Base-by-base conservation (phyloP, 64 coral and sea anemone genomes). In the Stichodactyla mertensii region DNA sequence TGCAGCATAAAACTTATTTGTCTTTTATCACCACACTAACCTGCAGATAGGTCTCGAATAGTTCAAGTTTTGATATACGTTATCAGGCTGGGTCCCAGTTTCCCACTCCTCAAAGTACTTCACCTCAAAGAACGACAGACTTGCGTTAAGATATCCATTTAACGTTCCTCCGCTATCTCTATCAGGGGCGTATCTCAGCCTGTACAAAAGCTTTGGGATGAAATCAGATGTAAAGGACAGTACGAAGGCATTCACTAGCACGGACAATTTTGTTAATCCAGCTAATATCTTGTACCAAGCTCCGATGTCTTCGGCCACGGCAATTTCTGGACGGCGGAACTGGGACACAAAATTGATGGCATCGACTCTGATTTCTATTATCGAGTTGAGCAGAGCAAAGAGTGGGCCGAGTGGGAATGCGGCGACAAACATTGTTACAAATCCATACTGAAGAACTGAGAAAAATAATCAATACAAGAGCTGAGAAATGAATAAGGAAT, bases 261-360 rank as follows among this genome's bases (percentile, higher is more conserved):
- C 94, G 36, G 94, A 95, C 18, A 95, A 18, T 18, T 83, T 95
- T 14, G 91, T 92, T 27, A 95, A 79, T 18, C 87, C 89, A 51
- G 92, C 90, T 77, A 95, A 80, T 27, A 92, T 92, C 16, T 52
- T 77, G 67, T 89, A 92, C 94, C 94, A 96, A 31, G 94, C 94
- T 45, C 94, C 94, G 36, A 96, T 96, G 54, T 96, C 94, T 66
- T 96, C 94, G 5, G 85, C 94, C 14, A 88, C 57, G 57, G 91
- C 27, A 23, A 82, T 55, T 26, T 92, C 90, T 52, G 94, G 94
- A 27, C 94, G 88, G 66, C 94, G 84, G 78, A 95, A 95, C 90
- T 95, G 94, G 55, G 66, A 71, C 36, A 95, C 94, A 82, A 95
- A 95, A 90, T 95, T 95, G 77, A 95, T 88, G 4, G 94, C 94